Evolutionary conservation across 2,888 invertebrate species (phyloP), one percentile per base, ranked within the genome.

Genomic region (Acleris cristana): DNA sequence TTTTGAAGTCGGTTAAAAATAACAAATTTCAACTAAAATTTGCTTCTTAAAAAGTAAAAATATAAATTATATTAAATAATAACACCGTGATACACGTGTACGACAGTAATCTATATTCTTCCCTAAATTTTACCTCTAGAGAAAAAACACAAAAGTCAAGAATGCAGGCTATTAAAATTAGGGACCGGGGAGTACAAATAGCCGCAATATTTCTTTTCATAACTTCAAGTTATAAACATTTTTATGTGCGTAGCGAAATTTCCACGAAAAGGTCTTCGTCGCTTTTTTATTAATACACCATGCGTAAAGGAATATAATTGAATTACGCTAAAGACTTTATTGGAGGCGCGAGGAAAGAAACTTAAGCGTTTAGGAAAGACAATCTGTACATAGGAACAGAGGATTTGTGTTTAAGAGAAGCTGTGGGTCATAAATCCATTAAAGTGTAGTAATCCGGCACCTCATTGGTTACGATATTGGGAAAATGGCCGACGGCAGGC

Each of bases 371-470:
- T 53, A 44, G 10, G 18, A 19, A 58, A 56, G 61, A 34, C 34
- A 44, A 53, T 52, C 45, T 67, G 72, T 76, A 78, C 79, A 80
- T 76, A 78, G 75, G 74, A 73, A 70, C 23, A 21, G 44, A 21
- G 8, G 16, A n/a, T 14, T 59, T 70, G 70, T 72, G 75, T 78
- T 80, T 77, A 73, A 67, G 72, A 75, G 73, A 74, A 72, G 71
- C 72, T 75, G 77, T 76, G 72, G 75, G 69, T 74, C 78, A 78
- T 79, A 82, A 83, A 85, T 84, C 83, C 79, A 86, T 83, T 85
- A 83, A 78, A 75, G 71, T 72, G 55, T 72, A 73, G 77, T 84
- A 84, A 84, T 82, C 83, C 79, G 72, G 69, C 72, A 76, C 73
- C 76, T 79, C 72, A 70, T 73, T 72, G 72, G 73, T 73, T 68